phyloP scores from a whole-genome alignment of 2,797 vertebrate genomes.

The Passerculus sandwichensis region DNA sequence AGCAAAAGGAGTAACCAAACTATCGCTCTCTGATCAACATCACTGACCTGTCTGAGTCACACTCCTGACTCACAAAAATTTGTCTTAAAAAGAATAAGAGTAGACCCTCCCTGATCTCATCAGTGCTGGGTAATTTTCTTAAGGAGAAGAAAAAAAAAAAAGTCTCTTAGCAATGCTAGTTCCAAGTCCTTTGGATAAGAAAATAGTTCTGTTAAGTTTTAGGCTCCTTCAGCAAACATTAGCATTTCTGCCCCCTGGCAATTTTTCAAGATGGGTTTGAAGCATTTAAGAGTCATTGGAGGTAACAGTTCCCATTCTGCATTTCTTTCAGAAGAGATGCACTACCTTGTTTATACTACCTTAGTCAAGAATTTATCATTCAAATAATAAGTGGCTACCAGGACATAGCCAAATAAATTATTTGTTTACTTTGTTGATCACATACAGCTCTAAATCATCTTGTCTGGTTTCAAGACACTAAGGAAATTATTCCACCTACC shows the following conservation, averaged over 20 bases:
- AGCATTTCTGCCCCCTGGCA: constrained; percentile 18
- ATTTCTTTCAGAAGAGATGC: constrained; percentile 52
- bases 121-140: neutral
- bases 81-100: neutral
- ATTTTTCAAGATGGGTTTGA: constrained; percentile 51
- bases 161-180: neutral
- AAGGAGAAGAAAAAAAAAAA: neutral
- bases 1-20: neutral
- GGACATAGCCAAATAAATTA: neutral
- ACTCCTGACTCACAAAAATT: neutral
- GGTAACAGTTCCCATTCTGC: constrained; percentile 48
- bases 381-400: neutral
- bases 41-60: constrained; percentile 5
- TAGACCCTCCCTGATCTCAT: neutral
- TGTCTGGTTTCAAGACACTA: neutral
- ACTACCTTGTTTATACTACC: constrained; percentile 23
- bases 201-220: constrained; percentile 19
- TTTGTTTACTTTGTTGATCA: constrained; percentile 11
- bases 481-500: neutral
- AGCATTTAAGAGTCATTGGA: constrained; percentile 56
- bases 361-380: constrained; percentile 60
- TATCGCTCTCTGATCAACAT: neutral
- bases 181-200: constrained; percentile 45
- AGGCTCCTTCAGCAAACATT: constrained; percentile 28
- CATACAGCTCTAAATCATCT: constrained; percentile 5